Evolutionary conservation across 2,797 vertebrate species (phyloP), one percentile per base, ranked within the genome.

Genomic region (Clarias platycephalus): DNA sequence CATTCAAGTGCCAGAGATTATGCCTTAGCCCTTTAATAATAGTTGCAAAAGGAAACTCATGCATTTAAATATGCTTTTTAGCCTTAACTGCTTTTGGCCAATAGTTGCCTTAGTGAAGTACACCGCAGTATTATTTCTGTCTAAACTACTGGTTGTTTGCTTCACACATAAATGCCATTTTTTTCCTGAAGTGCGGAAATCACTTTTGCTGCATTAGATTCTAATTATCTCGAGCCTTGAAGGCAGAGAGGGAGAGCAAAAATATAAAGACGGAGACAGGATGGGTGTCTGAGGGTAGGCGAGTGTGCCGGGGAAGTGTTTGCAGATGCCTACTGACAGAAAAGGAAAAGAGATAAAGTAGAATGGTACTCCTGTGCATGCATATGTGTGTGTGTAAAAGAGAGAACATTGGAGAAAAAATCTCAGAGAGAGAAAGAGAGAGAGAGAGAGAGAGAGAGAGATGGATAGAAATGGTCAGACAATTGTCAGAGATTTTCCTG

Each of bases 61-160:
- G 94, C 94, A 95, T 95, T 95, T 95, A 95, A 95, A 95, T 95
- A 94, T 93, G 93, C 94, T 95, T 94, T 93, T 95, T 95, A 95
- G 94, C 91, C 89, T 84, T 58, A 89, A 89, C 91, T 90, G 90
- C 92, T 86, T 88, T 90, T 87, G 87, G 86, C 89, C 91, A 91
- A 91, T 91, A 89, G 90, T 89, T 90, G 90, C 87, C 91, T 88
- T 53, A 87, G 91, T 91, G 88, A 88, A 87, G 90, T 90, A 92
- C 71, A 85, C 85, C 89, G 87, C 89, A 91, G 92, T 91, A 91
- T 93, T 93, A 91, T 91, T 93, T 93, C 91, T 90, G 37, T 89
- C 90, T 90, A 90, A 89, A 94, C 89, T 89, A 90, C 89, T 90
- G 90, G 93, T 94, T 95, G 93, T 94, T 95, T 94, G 92, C 90